Evolutionary conservation across 2,888 invertebrate genomes (phyloP), one percentile per base, ranked within the genome.

Genomic region (Tenthredo livida): DNA sequence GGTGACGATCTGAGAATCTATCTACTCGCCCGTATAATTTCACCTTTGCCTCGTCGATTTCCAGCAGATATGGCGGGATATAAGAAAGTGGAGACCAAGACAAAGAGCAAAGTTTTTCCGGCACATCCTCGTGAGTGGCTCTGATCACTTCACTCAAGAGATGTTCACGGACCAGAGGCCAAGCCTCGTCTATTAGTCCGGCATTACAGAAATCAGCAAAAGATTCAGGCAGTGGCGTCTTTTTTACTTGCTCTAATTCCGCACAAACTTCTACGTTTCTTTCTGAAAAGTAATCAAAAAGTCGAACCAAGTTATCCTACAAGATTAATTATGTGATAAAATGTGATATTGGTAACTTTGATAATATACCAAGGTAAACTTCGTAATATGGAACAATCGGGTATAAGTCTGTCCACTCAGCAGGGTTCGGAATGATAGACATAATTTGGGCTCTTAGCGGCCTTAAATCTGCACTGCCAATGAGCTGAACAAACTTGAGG

Each of bases 41-140:
- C 4, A 77, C 77, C 75, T 50, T 77, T 29, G 75, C 75, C 17
- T 77, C 50, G 10, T 77, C 50, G 47, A 77, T 33, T 50, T 29
- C 50, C 25, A 77, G 33, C 50, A 77, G 50, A 50, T 33, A 50
- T 77, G 50, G 15, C 50, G 29, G 50, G 7, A 21, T 1, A 9
- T 17, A 1, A 29, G 29, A 21, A 58, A 10, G 3, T 58, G 2
- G 5, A 21, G 15, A 29, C 9, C 12, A 12, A 10, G 50, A 15
- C 50, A 77, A 29, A 50, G 29, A 77, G 29, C 75, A 77, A n/a
- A 47, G 54, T 6, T 25, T n/a, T 50, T 77, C 29, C 25, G 75
- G 75, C 7, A 7, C 21, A 29, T 77, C n/a, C 50, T 77, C 17
- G 9, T 77, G 75, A 4, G 75, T 77, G 50, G 33, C 12, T 15